phyloP scores from a whole-genome alignment of 2,888 invertebrate genomes.

The Hipparchia sbordonii region DNA sequence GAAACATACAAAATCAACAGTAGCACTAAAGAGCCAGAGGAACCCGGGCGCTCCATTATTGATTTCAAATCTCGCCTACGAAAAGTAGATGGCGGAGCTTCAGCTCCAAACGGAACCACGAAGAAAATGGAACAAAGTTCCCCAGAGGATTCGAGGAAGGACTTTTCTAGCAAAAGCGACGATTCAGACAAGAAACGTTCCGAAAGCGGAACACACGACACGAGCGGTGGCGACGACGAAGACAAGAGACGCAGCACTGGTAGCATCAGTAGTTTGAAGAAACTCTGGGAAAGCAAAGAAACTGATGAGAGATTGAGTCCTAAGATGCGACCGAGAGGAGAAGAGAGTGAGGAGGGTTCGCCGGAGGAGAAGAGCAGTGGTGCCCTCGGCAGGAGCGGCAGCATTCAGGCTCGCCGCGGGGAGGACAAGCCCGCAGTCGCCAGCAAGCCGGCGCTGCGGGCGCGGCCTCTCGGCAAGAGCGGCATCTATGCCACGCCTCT shows the following conservation, averaged over 20 bases:
- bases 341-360: constrained; percentile 58
- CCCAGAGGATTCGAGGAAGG: constrained; percentile 61
- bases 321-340: constrained; percentile 73
- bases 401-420: constrained; percentile 47
- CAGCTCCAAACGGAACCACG: constrained; percentile 62
- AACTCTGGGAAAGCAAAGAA: constrained; percentile 95
- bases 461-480: constrained; percentile 80
- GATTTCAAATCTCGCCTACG: constrained; percentile 93
- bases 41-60: constrained; percentile 85
- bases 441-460: constrained; percentile 84
- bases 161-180: constrained; percentile 63
- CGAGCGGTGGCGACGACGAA: constrained; percentile 84
- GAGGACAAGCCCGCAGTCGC: constrained; percentile 86
- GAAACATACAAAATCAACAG: constrained; percentile 85
- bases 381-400: constrained; percentile 47
- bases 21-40: constrained; percentile 79
- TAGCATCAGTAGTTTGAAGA: constrained; percentile 95
- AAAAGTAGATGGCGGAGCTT: constrained; percentile 86
- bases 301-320: constrained; percentile 85
- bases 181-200: constrained; percentile 74
- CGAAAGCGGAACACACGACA: constrained; percentile 61
- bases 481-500: constrained; percentile 92
- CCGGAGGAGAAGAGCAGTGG: constrained; percentile 54
- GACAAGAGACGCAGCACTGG: constrained; percentile 96
- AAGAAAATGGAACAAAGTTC: constrained; percentile 59